Conservation (phyloP, 1,140 invertebrate genomes). For the Zophobas morio region DNA sequence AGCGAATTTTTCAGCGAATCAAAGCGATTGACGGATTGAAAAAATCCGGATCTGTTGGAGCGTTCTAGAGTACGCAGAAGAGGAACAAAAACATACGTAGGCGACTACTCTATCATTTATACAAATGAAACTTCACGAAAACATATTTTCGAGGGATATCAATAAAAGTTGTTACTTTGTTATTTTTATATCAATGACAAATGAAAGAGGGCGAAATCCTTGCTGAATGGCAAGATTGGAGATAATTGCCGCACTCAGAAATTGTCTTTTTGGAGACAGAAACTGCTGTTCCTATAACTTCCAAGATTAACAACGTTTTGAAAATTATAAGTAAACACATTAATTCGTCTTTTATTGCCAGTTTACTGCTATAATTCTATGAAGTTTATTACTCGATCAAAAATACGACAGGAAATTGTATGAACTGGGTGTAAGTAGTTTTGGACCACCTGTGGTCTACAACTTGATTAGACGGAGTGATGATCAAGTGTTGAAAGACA, state of each 20-base stretch:
- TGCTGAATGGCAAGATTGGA: constrained; percentile 19
- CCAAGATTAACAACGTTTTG: constrained; percentile 22
- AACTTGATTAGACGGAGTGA: not conserved
- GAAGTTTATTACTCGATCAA: not conserved
- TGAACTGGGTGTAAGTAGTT: constrained; percentile 8
- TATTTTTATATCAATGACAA: constrained; percentile 17
- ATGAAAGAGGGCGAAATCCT: constrained; percentile 15
- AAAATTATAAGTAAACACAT: constrained; percentile 28
- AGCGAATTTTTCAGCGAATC: constrained; percentile 2
- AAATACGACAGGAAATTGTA: constrained; percentile 19
- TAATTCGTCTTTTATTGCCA: constrained; percentile 13
- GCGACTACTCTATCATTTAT: constrained; percentile 34
- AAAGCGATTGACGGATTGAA: constrained; percentile 30
- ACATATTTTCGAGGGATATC: constrained; percentile 5
- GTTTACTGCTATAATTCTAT: not conserved
- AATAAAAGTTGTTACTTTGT: constrained; percentile 22
- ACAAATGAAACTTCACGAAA: constrained; percentile 22
- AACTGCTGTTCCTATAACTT: constrained; percentile 16
- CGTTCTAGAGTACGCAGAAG: constrained; percentile 18
- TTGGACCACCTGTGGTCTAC: constrained; percentile 28
- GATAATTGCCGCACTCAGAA: constrained; percentile 33
- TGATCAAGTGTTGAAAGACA: not conserved
- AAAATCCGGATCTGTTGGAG: constrained; percentile 22
- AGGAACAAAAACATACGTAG: constrained; percentile 11
- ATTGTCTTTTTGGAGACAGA: not conserved